phyloP scores from a whole-genome alignment of 2,113 vertebrate species.

The Xenotilapia flavipinnis region DNA sequence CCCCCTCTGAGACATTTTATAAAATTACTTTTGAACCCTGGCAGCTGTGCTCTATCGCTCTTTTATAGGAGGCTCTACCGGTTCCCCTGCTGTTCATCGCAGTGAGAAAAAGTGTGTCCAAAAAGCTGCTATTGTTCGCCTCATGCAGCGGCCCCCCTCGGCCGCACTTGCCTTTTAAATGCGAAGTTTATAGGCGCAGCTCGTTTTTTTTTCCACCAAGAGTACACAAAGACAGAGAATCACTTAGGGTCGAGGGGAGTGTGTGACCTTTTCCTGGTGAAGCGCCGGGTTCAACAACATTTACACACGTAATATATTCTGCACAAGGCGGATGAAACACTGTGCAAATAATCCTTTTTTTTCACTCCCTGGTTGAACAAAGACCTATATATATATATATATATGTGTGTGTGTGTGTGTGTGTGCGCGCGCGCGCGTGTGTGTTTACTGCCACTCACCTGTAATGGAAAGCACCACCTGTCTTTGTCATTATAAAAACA shows the following conservation, averaged over 20 bases:
- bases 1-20: constrained; percentile 58
- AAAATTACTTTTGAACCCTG: constrained; percentile 67
- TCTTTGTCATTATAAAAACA: background rate
- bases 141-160: constrained; percentile 65
- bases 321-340: constrained; percentile 71
- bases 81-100: constrained; percentile 75
- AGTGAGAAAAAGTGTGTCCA: constrained; percentile 81
- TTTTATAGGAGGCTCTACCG: constrained; percentile 74
- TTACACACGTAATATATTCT: constrained; percentile 82
- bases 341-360: constrained; percentile 63
- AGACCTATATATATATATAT: background rate
- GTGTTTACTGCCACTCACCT: background rate
- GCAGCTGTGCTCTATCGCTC: constrained; percentile 71
- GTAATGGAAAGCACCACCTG: background rate
- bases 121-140: constrained; percentile 78
- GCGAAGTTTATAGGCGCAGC: constrained; percentile 80
- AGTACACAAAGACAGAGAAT: constrained; percentile 75
- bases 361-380: constrained; percentile 53
- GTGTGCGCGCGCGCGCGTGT: accelerated
- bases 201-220: constrained; percentile 67
- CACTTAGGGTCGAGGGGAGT: constrained; percentile 79
- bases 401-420: background rate
- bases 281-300: constrained; percentile 77
- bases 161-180: constrained; percentile 80
- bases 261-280: constrained; percentile 77